Evolutionary conservation across 37 sponge, comb jelly and placozoan species (phyloP), one percentile per base, ranked within the genome.

Genomic region (Aplysina aerophoba): DNA sequence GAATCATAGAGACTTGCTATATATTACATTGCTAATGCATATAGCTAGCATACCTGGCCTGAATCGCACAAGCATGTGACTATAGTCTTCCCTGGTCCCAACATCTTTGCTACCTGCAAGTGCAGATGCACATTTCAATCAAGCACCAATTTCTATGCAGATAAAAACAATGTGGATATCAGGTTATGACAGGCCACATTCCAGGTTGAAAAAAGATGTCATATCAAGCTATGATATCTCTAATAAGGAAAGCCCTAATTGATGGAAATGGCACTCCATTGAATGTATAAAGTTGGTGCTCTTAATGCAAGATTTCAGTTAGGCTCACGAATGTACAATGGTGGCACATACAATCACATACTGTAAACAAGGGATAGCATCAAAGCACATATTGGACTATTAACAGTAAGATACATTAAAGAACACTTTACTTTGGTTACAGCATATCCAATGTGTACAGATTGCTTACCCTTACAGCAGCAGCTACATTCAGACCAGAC

Each of bases 1-100:
- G 44, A 64, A 35, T 15, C 22, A 78, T 20, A 59, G 28, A 55
- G 19, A n/a, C n/a, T n/a, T n/a, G n/a, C n/a, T n/a, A n/a, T 8
- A 33, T 77, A 20, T 19, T 24, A 62, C 55, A 55, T 55, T 27
- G 37, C n/a, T 0, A 35, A 15, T 25, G 66, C 1, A n/a, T 60
- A 17, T 21, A 11, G 13, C 0, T 22, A 31, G 73, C 75, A 27
- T 37, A 94, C 94, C 91, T 94, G 91, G 55, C 95, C 95, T 84
- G 80, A 84, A 74, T 94, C 95, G 84, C 95, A 95, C n/a, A 92
- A 81, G 63, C 92, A 90, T 34, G 94, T 96, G 20, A 96, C 94
- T 24, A 96, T 75, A 17, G 89, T 88, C 34, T 93, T 85, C 33
- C 96, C 96, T 16, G 96, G 94, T 27, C 94, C 96, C n/a, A 96